Conservation (phyloP, 2,888 invertebrate species). For the Dysmachus trigonus region DNA sequence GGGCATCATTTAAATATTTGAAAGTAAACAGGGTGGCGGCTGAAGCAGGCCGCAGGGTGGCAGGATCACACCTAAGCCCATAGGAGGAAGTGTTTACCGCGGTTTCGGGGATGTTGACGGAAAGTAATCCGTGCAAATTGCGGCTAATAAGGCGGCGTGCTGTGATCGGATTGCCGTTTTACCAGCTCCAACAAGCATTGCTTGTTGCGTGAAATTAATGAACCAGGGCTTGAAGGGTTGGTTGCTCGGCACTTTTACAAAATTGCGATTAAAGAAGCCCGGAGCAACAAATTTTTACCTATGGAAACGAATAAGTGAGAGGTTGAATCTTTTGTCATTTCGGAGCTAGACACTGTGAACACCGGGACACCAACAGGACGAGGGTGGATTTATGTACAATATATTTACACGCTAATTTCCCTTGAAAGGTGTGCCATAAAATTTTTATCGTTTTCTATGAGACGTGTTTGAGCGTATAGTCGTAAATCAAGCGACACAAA, state of each 20-base stretch:
- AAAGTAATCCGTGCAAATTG: slow-evolving; percentile 1
- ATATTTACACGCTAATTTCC: slow-evolving; percentile 48
- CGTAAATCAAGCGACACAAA: slow-evolving; percentile 4
- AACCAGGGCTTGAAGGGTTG: not conserved
- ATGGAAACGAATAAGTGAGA: not conserved
- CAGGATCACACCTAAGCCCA: not conserved
- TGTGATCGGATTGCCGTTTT: not conserved
- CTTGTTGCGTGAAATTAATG: not conserved
- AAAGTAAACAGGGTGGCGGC: not conserved
- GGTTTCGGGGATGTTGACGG: not conserved
- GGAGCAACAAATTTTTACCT: not conserved
- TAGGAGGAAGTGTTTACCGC: not conserved
- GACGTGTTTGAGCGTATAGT: not conserved
- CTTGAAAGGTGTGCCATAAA: slow-evolving; percentile 42
- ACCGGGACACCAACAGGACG: not conserved
- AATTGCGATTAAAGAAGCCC: not conserved
- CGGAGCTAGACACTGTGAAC: not conserved
- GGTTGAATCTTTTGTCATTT: not conserved
- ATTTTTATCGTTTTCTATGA: slow-evolving; percentile 29
- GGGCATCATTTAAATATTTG: slow-evolving; percentile 31
- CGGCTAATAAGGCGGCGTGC: not conserved
- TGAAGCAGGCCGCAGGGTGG: not conserved
- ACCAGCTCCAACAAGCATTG: not conserved
- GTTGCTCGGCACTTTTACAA: not conserved
- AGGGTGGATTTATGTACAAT: slow-evolving; percentile 13